Evolutionary conservation across 92 coral and sea anemone genomes (phyloP).

Genomic region (Micromussa lordhowensis): DNA sequence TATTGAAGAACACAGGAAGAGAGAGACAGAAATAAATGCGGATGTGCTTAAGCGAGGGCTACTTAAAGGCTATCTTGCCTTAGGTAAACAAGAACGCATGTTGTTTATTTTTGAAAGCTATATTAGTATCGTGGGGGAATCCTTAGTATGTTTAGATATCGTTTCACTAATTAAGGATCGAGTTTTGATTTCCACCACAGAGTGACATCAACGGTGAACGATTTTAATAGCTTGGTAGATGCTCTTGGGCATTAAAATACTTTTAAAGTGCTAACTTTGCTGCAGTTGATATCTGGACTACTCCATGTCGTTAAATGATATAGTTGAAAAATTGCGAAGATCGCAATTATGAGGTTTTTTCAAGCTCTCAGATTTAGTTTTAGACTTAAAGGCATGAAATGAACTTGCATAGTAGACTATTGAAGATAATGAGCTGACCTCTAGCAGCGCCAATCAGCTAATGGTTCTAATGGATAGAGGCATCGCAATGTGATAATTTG

Average conservation of each 20-base stretch:
- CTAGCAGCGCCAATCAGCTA: neutral
- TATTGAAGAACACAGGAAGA: neutral
- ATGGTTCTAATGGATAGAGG: neutral
- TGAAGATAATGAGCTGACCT: neutral
- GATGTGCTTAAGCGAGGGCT: neutral
- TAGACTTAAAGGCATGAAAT: neutral
- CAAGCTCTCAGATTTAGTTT: neutral
- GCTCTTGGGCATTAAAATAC: slow-evolving; percentile 25
- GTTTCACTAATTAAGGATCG: neutral
- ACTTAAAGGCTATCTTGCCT: slow-evolving; percentile 8
- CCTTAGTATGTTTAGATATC: slow-evolving; percentile 39
- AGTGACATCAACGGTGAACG: slow-evolving; percentile 2
- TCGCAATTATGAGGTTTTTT: neutral
- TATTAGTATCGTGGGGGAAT: slow-evolving; percentile 10
- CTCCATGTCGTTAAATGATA: neutral
- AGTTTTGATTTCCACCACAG: slow-evolving; percentile 16
- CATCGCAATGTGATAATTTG: slow-evolving; percentile 55
- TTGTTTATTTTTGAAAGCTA: slow-evolving; percentile 34
- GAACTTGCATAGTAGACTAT: neutral
- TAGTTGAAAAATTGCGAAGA: neutral
- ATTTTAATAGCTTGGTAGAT: slow-evolving; percentile 16
- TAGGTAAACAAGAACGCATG: slow-evolving; percentile 9
- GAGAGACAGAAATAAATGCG: slow-evolving; percentile 1
- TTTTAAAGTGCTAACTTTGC: slow-evolving; percentile 4
- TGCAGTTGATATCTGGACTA: slow-evolving; percentile 7